Conservation (phyloP, 2,113 vertebrate genomes). For the Sminthopsis crassicaudata region DNA sequence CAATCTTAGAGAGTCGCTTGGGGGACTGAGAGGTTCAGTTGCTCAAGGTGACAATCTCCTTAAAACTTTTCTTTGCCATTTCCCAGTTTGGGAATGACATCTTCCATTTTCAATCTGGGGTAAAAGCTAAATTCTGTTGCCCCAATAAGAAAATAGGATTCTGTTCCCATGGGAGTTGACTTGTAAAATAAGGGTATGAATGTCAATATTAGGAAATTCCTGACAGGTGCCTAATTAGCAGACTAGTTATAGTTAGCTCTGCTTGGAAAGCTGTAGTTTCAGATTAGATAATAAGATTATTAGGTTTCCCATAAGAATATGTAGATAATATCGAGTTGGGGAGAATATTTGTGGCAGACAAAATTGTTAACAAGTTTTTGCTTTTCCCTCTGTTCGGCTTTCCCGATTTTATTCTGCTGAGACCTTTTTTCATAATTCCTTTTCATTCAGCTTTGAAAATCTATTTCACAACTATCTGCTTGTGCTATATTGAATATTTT, state of each 20-base stretch:
- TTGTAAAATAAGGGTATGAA: not conserved
- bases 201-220: not conserved
- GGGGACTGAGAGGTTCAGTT: not conserved
- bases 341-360: not conserved
- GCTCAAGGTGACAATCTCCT: not conserved
- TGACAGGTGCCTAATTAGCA: not conserved
- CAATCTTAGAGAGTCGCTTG: not conserved
- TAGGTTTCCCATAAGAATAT: not conserved
- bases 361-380: not conserved
- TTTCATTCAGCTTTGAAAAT: not conserved
- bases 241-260: not conserved
- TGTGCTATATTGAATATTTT: not conserved
- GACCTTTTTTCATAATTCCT: not conserved
- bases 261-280: not conserved
- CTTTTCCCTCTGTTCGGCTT: not conserved
- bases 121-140: not conserved
- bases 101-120: not conserved
- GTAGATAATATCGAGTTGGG: not conserved
- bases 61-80: not conserved
- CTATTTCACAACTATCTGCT: not conserved
- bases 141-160: not conserved
- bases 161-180: not conserved
- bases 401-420: not conserved
- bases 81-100: not conserved
- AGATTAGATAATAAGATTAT: not conserved